A percentile compares a stretch with the other conserved stretches of the same genome.
Evolutionary conservation across 2,797 vertebrate genomes (phyloP).

Genomic region (Lutra lutra): DNA sequence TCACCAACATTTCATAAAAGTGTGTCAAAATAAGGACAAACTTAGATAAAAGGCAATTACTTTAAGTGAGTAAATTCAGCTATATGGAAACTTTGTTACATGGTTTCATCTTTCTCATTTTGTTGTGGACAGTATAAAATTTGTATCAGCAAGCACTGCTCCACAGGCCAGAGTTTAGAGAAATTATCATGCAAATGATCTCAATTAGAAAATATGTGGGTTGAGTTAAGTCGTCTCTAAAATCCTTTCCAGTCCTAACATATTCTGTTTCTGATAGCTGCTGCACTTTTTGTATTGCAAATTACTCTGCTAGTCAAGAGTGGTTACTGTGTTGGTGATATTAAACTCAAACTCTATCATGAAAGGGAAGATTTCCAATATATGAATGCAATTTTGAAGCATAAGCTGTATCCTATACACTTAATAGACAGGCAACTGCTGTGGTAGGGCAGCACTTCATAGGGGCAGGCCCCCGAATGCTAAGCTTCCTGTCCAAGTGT

Average conservation of each 20-base stretch:
- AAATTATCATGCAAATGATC: background rate
- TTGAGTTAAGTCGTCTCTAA: background rate
- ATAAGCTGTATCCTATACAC: background rate
- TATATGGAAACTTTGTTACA: background rate
- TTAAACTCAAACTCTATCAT: background rate
- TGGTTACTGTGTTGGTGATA: background rate
- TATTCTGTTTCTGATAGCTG: background rate
- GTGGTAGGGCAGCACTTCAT: background rate
- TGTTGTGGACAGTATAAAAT: background rate
- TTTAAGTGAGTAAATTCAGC: background rate
- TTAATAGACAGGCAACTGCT: background rate
- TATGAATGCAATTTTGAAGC: background rate
- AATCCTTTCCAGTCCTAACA: background rate
- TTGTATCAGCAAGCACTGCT: background rate
- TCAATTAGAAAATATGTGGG: background rate
- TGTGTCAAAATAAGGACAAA: background rate
- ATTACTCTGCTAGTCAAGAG: background rate
- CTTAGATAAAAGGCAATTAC: background rate
- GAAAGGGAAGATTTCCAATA: background rate
- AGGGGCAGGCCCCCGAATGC: background rate
- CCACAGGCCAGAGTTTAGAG: background rate
- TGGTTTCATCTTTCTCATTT: background rate
- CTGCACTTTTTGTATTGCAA: background rate
- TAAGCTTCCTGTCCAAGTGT: background rate
- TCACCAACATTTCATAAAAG: background rate